Percentiles rank a stretch among this genome's conserved stretches.
Evolutionary conservation across 1,140 invertebrate species (phyloP).

Genomic region (Bombus impatiens): DNA sequence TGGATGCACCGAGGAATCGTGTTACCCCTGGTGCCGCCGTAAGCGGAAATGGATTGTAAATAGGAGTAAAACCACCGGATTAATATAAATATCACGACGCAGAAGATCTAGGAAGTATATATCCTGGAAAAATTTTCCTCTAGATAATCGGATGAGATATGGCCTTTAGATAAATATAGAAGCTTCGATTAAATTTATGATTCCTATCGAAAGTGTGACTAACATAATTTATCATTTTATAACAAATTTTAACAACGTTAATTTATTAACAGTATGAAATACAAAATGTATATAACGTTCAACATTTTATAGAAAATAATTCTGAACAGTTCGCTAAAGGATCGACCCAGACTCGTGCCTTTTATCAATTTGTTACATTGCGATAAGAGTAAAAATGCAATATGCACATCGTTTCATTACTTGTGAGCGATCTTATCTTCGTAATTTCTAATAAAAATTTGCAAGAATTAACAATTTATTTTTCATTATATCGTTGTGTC

Average conservation of each 20-base stretch:
- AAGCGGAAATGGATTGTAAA: constrained; percentile 38
- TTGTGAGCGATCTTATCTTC: too few species aligned
- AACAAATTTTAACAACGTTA: not conserved
- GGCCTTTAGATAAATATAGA: too few species aligned
- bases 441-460: not conserved
- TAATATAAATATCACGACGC: constrained; percentile 27
- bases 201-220: too few species aligned
- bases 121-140: not conserved
- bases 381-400: too few species aligned
- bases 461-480: too few species aligned
- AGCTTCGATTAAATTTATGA: not conserved
- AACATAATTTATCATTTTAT: not conserved
- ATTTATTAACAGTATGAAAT: not conserved
- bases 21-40: constrained; percentile 22
- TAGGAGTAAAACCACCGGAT: constrained; percentile 22
- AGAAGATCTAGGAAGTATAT: not conserved
- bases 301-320: too few species aligned
- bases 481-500: not conserved
- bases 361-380: too few species aligned
- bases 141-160: not conserved
- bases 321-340: too few species aligned
- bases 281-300: too few species aligned
- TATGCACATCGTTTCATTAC: too few species aligned
- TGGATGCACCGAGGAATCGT: constrained; percentile 39
- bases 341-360: too few species aligned